Evolutionary conservation across 1,140 invertebrate species (phyloP).

Genomic region (Drosophila auraria): DNA sequence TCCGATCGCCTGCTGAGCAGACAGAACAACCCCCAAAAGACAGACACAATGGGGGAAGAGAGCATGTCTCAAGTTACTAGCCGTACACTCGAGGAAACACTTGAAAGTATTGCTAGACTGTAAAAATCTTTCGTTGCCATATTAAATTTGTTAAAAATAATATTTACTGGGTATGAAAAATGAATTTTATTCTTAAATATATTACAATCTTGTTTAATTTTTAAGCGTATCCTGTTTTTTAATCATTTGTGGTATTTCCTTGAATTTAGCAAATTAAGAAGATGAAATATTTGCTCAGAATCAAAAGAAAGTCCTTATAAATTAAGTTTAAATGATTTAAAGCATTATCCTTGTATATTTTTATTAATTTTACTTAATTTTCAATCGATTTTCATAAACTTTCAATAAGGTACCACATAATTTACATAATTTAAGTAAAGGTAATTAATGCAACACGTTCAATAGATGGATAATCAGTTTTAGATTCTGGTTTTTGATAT

Average conservation of each 20-base stretch:
- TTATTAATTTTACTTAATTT: neutral
- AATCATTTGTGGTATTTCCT: too few relatives aligned
- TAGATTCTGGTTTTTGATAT: neutral
- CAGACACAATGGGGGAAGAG: too few relatives aligned
- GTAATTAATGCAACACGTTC: neutral
- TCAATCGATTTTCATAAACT: too few relatives aligned
- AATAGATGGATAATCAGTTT: too few relatives aligned
- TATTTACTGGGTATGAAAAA: neutral
- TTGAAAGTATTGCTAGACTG: neutral
- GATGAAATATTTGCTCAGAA: too few relatives aligned
- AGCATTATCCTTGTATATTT: neutral
- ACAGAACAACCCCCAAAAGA: constrained; percentile 28
- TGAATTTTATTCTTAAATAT: neutral
- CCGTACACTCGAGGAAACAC: constrained; percentile 14
- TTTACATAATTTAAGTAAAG: neutral
- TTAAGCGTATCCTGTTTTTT: too few relatives aligned
- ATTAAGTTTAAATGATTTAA: too few relatives aligned
- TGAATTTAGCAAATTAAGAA: too few relatives aligned
- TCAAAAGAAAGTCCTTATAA: too few relatives aligned
- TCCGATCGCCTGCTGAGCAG: constrained; percentile 1
- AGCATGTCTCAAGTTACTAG: constrained; percentile 34
- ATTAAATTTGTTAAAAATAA: neutral
- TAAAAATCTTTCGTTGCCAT: neutral
- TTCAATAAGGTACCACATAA: neutral
- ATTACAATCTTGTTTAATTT: too few relatives aligned